phyloP scores from a whole-genome alignment of 2,113 vertebrate genomes.

The Centrocercus urophasianus region DNA sequence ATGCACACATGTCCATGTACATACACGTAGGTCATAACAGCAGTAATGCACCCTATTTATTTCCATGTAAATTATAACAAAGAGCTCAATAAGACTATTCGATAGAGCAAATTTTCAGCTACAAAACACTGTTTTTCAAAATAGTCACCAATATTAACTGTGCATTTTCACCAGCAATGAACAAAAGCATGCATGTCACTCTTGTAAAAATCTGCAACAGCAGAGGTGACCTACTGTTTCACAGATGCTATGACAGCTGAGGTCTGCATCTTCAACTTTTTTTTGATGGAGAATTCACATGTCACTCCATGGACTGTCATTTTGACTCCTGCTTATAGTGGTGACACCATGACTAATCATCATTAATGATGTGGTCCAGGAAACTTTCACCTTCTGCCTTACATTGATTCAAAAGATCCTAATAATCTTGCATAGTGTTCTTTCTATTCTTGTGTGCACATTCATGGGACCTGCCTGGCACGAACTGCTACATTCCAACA shows the following conservation, averaged over 20 bases:
- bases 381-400: neutral
- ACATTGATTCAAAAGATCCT: neutral
- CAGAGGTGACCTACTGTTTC: neutral
- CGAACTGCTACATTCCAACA: neutral
- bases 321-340: neutral
- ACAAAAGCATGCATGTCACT: neutral
- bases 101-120: neutral
- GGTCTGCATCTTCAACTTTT: neutral
- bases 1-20: neutral
- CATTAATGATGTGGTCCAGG: neutral
- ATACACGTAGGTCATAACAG: too few species aligned
- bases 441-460: neutral
- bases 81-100: neutral
- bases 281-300: neutral
- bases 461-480: neutral
- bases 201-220: neutral
- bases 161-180: neutral
- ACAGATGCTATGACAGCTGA: neutral
- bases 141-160: neutral
- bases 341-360: neutral
- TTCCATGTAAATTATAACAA: neutral
- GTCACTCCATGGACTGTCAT: neutral
- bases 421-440: neutral
- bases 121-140: neutral
- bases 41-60: neutral